Percentiles rank a stretch among this genome's conserved stretches.
Evolutionary conservation across 1,140 invertebrate genomes (phyloP).

Genomic region (Halesus radiatus): DNA sequence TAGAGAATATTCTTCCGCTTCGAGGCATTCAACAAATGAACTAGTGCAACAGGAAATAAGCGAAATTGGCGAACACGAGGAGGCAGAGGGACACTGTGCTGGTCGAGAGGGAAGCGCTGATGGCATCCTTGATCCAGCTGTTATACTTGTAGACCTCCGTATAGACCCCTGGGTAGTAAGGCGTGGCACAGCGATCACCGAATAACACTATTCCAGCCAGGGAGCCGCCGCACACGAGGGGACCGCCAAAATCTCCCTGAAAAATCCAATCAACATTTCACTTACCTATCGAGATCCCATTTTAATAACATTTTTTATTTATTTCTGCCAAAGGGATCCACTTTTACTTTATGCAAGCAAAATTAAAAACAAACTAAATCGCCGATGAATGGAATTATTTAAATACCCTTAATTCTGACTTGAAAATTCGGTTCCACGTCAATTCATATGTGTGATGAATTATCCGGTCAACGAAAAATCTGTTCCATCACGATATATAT

Average conservation of each 20-base stretch:
- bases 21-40: neutral
- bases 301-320: too few relatives aligned
- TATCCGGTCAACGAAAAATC: too few relatives aligned
- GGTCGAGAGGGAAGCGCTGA: neutral
- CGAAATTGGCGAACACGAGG: neutral
- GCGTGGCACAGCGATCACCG: slow-evolving; percentile 65
- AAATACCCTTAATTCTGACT: too few relatives aligned
- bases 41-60: neutral
- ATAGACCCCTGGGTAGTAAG: slow-evolving; percentile 70
- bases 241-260: slow-evolving; percentile 76
- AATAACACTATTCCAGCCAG: slow-evolving; percentile 71
- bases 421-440: too few relatives aligned
- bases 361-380: too few relatives aligned
- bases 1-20: too few relatives aligned
- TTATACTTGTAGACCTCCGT: slow-evolving; percentile 69
- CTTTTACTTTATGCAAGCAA: too few relatives aligned
- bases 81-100: neutral
- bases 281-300: too few relatives aligned
- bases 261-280: slow-evolving; percentile 8
- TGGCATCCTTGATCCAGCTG: slow-evolving; percentile 66
- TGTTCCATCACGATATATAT: too few relatives aligned
- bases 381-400: too few relatives aligned
- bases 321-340: too few relatives aligned
- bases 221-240: slow-evolving; percentile 65
- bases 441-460: too few relatives aligned